Percentiles rank a stretch among this genome's conserved stretches.
Evolutionary conservation across 1,140 invertebrate genomes (phyloP).

Genomic region (Neocloeon triangulifer): DNA sequence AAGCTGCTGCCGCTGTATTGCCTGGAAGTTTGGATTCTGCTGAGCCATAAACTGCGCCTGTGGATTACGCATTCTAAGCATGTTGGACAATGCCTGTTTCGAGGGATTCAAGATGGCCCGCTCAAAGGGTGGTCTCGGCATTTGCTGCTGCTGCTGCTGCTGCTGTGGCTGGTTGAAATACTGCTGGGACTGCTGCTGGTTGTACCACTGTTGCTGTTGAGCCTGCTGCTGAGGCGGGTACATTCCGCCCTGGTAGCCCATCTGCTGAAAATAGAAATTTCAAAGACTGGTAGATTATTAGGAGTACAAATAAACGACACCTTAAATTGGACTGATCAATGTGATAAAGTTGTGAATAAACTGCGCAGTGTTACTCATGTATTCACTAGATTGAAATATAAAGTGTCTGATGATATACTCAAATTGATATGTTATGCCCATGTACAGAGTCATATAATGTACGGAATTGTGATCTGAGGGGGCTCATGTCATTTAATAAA

Average conservation of each 20-base stretch:
- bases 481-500: too few species aligned
- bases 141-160: constrained; percentile 11
- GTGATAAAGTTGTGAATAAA: too few species aligned
- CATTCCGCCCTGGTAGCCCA: constrained; percentile 9
- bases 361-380: too few species aligned
- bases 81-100: constrained; percentile 66
- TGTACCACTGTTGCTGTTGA: constrained; percentile 11
- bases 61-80: constrained; percentile 42
- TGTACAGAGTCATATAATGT: too few species aligned
- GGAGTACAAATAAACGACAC: too few species aligned
- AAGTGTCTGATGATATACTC: too few species aligned
- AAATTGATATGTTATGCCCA: too few species aligned
- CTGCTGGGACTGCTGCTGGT: constrained; percentile 9
- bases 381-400: too few species aligned
- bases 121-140: constrained; percentile 41
- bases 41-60: constrained; percentile 22
- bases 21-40: constrained; percentile 16
- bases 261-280: too few species aligned
- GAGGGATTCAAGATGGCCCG: constrained; percentile 43
- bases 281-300: too few species aligned
- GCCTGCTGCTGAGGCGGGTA: constrained; percentile 10
- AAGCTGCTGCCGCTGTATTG: constrained; percentile 25
- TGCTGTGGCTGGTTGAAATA: constrained; percentile 4
- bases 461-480: too few species aligned
- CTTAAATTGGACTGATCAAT: too few species aligned